phyloP scores from a whole-genome alignment of 1,140 invertebrate genomes.

The Drepana arcuata region DNA sequence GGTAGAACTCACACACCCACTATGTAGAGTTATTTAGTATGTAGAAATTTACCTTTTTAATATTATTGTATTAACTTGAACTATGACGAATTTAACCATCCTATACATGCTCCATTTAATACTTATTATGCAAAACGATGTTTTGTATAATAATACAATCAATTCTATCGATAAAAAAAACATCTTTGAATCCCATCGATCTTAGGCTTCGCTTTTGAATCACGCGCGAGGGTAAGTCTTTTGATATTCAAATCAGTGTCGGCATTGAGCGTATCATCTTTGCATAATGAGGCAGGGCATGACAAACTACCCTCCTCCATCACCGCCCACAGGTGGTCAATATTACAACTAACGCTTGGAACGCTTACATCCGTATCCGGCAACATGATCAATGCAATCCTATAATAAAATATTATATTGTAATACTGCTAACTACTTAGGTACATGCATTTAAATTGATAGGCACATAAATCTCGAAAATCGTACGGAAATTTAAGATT shows the following conservation, averaged over 20 bases:
- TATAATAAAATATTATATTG: slow-evolving; percentile 5
- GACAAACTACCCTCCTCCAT: slow-evolving; percentile 31
- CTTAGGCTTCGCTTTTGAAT: no score
- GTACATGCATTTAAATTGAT: no score
- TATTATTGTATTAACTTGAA: neutral
- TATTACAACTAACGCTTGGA: slow-evolving; percentile 14
- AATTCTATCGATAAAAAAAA: slow-evolving; percentile 14
- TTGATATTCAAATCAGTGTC: slow-evolving; percentile 30
- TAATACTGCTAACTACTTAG: no score
- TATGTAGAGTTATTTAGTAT: no score
- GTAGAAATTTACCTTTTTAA: no score
- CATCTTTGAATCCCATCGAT: no score
- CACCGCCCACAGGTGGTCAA: slow-evolving; percentile 25
- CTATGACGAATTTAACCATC: neutral
- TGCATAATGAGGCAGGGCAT: slow-evolving; percentile 23
- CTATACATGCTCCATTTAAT: no score
- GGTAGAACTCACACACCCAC: no score
- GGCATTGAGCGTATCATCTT: slow-evolving; percentile 19
- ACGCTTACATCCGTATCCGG: slow-evolving; percentile 16
- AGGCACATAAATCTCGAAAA: no score
- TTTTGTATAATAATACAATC: slow-evolving; percentile 5
- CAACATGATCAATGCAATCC: slow-evolving; percentile 12
- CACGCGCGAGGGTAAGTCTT: slow-evolving; percentile 8
- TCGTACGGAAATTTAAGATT: no score
- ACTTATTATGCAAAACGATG: slow-evolving; percentile 8